These are phyloP conservation scores for Halocaridina rubra DNA, from an alignment of 2,888 invertebrate species.

Conservation along the genomic window DNA sequence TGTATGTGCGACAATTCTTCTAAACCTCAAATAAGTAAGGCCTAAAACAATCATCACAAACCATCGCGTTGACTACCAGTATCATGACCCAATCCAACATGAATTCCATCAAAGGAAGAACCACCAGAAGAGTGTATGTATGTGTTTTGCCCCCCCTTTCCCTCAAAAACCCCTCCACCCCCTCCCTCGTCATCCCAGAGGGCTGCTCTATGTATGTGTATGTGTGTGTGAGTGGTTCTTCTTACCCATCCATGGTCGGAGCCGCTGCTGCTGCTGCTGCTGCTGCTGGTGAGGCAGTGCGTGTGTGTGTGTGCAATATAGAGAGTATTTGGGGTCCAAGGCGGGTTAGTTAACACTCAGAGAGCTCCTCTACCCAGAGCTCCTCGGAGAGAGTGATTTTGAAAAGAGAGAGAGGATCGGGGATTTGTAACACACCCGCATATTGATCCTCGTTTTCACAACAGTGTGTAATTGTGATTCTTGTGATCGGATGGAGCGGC, in stretches of 20 bases:
- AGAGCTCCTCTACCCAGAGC: too few relatives aligned
- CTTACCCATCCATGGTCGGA: neutral
- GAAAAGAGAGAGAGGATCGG: neutral
- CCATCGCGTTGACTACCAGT: too few relatives aligned
- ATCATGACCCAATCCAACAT: too few relatives aligned
- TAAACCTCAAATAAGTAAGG: too few relatives aligned
- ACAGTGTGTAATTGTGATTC: neutral
- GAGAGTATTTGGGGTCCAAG: slow-evolving; percentile 40
- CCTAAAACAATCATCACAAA: too few relatives aligned
- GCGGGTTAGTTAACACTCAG: slow-evolving; percentile 55
- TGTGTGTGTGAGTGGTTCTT: slow-evolving; percentile 1
- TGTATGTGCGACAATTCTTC: too few relatives aligned
- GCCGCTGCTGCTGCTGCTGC: neutral
- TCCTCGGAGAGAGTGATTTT: slow-evolving; percentile 53
- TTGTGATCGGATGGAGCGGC: neutral
- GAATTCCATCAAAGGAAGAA: too few relatives aligned
- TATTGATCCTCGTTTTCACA: neutral
- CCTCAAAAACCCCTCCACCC: neutral
- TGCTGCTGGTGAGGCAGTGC: neutral
- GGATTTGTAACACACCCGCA: neutral
- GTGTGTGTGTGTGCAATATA: slow-evolving; percentile 52
- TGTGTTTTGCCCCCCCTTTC: too few relatives aligned
- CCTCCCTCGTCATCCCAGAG: neutral
- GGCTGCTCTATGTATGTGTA: slow-evolving; percentile 16
- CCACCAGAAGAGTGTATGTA: too few relatives aligned